phyloP scores from a whole-genome alignment of 2,888 invertebrate species.

The Drosophila lutescens region DNA sequence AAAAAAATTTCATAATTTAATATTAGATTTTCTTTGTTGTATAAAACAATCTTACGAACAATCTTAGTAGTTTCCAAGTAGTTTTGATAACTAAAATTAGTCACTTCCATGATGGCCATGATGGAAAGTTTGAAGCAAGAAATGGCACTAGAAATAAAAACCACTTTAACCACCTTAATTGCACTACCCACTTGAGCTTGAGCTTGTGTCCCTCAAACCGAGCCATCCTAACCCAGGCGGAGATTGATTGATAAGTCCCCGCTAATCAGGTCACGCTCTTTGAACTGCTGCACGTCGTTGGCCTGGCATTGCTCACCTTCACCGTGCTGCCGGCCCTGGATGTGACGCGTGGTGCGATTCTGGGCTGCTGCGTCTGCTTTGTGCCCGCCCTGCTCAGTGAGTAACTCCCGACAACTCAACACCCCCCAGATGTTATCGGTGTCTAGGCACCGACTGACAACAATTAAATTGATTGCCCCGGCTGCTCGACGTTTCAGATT shows the following conservation, averaged over 20 bases:
- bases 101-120: too few relatives aligned
- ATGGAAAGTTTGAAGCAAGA: background rate
- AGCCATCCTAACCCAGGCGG: slow-evolving; percentile 2
- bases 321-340: slow-evolving; percentile 92
- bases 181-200: background rate
- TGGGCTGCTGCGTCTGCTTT: slow-evolving; percentile 93
- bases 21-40: too few relatives aligned
- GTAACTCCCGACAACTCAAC: slow-evolving; percentile 40
- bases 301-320: slow-evolving; percentile 90
- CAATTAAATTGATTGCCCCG: slow-evolving; percentile 76
- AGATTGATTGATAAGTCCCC: slow-evolving; percentile 59
- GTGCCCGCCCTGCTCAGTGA: slow-evolving; percentile 91
- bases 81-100: background rate
- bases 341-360: slow-evolving; percentile 92
- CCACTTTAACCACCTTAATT: background rate
- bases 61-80: background rate
- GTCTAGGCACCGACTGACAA: slow-evolving; percentile 46
- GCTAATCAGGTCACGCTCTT: slow-evolving; percentile 86
- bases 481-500: slow-evolving; percentile 59
- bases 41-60: too few relatives aligned
- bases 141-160: background rate
- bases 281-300: slow-evolving; percentile 92
- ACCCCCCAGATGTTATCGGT: slow-evolving; percentile 58
- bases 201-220: background rate
- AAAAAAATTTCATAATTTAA: background rate